A percentile compares a stretch with the other conserved stretches of the same genome.
These are phyloP conservation scores for Halcyon badia DNA, from an alignment of 2,797 vertebrate genomes.

Conservation along the genomic window DNA sequence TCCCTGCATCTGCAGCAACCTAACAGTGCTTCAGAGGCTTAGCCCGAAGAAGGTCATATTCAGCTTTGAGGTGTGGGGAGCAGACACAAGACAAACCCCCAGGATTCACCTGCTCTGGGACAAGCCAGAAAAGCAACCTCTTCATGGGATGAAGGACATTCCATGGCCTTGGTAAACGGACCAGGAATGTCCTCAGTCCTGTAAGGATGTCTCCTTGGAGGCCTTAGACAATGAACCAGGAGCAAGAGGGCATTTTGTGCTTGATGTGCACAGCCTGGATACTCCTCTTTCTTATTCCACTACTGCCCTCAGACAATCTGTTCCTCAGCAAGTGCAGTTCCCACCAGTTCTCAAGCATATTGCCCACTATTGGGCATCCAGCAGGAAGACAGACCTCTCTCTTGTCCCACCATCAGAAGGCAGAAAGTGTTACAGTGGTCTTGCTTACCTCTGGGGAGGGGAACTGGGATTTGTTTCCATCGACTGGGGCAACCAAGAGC, in stretches of 20 bases:
- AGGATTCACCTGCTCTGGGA: not conserved
- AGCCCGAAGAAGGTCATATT: not conserved
- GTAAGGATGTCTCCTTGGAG: not conserved
- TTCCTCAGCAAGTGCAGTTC: not conserved
- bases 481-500: slow-evolving; percentile 86
- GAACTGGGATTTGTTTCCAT: slow-evolving; percentile 79
- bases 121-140: not conserved
- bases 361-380: not conserved
- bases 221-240: not conserved
- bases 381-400: not conserved
- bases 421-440: not conserved
- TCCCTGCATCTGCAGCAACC: not conserved
- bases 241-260: not conserved
- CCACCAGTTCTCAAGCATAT: not conserved
- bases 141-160: not conserved
- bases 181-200: not conserved
- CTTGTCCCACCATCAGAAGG: not conserved
- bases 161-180: not conserved
- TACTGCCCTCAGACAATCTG: not conserved
- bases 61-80: not conserved
- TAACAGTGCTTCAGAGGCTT: not conserved
- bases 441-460: slow-evolving; percentile 92
- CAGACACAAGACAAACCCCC: not conserved
- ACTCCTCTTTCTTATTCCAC: not conserved
- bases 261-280: not conserved